Conservation (phyloP, 2,888 invertebrate species). For the Gibbula magus region DNA sequence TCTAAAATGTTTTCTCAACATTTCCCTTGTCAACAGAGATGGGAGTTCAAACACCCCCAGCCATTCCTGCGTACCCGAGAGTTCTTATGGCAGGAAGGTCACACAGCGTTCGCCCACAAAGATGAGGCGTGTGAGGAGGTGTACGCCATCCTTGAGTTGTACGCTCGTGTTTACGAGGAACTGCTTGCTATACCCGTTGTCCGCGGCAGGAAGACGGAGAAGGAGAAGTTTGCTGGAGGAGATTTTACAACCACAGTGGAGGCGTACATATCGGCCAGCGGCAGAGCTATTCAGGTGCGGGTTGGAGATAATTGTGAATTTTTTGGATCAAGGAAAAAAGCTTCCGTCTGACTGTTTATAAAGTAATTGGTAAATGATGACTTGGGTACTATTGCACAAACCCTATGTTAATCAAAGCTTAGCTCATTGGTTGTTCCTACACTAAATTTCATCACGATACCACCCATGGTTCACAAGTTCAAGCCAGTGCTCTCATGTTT, state of each 20-base stretch:
- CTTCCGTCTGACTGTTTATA: neutral
- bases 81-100: slow-evolving; percentile 99
- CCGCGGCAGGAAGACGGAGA: slow-evolving; percentile 89
- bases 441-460: no score
- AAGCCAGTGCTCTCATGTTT: no score
- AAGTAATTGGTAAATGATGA: no score
- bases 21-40: slow-evolving; percentile 81
- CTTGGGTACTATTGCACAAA: no score
- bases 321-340: neutral
- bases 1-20: no score
- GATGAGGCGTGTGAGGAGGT: slow-evolving; percentile 94
- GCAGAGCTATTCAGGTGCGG: slow-evolving; percentile 89
- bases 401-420: neutral
- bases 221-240: slow-evolving; percentile 99
- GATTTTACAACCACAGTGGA: slow-evolving; percentile 98
- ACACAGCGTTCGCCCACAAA: slow-evolving; percentile 91
- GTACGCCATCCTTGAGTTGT: slow-evolving; percentile 83
- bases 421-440: neutral
- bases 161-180: slow-evolving; percentile 92
- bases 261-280: slow-evolving; percentile 94
- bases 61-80: slow-evolving; percentile 98
- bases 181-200: slow-evolving; percentile 92
- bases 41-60: slow-evolving; percentile 99
- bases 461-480: no score
- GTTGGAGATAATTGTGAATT: neutral